Percentiles rank a stretch among this genome's conserved stretches.
phyloP scores from a whole-genome alignment of 2,797 vertebrate genomes.

The Holocentrus rufus region DNA sequence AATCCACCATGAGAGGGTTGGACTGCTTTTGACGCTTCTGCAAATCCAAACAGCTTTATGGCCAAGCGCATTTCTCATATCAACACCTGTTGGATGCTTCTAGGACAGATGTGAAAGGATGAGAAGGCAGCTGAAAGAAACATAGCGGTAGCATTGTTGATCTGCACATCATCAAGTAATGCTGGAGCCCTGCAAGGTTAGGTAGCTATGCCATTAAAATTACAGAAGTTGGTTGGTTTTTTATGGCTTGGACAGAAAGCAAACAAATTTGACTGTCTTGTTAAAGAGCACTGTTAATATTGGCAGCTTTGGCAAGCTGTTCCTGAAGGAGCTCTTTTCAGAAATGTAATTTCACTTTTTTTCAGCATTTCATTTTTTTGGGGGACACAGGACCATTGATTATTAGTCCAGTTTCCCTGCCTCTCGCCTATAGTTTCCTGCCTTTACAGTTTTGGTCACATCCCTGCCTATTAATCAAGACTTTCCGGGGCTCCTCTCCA shows the following conservation, averaged over 20 bases:
- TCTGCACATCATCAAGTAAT: background rate
- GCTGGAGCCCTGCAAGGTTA: background rate
- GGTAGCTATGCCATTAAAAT: background rate
- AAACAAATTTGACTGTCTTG: background rate
- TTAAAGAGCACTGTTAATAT: background rate
- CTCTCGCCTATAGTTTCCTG: background rate
- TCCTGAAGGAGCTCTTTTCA: constrained; percentile 3
- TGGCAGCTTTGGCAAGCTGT: constrained; percentile 9
- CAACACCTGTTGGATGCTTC: background rate
- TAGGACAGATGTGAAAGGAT: background rate
- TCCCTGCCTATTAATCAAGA: constrained; percentile 3
- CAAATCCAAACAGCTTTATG: background rate
- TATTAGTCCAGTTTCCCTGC: background rate
- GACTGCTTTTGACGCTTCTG: background rate
- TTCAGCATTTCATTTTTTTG: background rate
- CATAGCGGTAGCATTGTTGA: background rate
- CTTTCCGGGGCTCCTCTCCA: background rate
- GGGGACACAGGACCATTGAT: background rate
- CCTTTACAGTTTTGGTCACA: background rate
- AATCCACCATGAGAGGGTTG: background rate
- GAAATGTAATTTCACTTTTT: background rate
- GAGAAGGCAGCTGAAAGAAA: constrained; percentile 4
- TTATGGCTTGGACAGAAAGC: background rate
- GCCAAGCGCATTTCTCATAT: background rate
- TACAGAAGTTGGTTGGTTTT: background rate